Percentiles rank a stretch among this genome's conserved stretches.
Evolutionary conservation across 2,888 invertebrate genomes (phyloP).

Genomic region (Philereme vetulata): DNA sequence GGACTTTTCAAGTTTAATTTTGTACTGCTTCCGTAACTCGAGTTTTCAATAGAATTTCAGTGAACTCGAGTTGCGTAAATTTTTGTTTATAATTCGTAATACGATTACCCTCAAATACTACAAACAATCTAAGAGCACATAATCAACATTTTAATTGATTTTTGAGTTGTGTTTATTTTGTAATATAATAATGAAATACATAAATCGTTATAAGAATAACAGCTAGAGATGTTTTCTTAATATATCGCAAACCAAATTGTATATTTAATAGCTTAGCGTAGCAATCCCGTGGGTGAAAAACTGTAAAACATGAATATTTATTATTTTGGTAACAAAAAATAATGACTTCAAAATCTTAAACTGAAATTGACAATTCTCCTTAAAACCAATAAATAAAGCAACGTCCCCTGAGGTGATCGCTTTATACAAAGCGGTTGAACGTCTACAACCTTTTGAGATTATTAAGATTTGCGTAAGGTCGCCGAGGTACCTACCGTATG

Average conservation of each 20-base stretch:
- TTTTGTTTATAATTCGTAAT: no score
- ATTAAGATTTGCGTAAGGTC: constrained; percentile 44
- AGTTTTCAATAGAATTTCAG: constrained; percentile 7
- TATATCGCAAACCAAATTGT: neutral
- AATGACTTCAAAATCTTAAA: constrained; percentile 13
- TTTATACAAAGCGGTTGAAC: constrained; percentile 56
- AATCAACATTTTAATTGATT: no score
- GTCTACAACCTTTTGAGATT: constrained; percentile 57
- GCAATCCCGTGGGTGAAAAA: constrained; percentile 6
- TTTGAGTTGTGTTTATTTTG: no score
- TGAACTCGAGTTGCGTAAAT: neutral
- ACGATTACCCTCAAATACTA: no score
- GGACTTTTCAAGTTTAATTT: constrained; percentile 16
- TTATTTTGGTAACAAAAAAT: constrained; percentile 1
- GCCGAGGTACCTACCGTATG: constrained; percentile 31
- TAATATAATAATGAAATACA: no score
- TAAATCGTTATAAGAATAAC: no score
- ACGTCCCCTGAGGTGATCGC: constrained; percentile 50
- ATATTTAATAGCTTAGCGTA: neutral
- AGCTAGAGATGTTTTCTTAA: no score
- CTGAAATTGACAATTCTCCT: constrained; percentile 31
- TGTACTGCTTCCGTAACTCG: constrained; percentile 7
- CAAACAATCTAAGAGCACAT: no score
- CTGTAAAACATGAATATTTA: constrained; percentile 13
- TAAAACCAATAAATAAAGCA: constrained; percentile 44